Percentiles rank a stretch among this genome's conserved stretches.
Evolutionary conservation across 2,888 invertebrate genomes (phyloP).

Genomic region (Drosophila sordidula): DNA sequence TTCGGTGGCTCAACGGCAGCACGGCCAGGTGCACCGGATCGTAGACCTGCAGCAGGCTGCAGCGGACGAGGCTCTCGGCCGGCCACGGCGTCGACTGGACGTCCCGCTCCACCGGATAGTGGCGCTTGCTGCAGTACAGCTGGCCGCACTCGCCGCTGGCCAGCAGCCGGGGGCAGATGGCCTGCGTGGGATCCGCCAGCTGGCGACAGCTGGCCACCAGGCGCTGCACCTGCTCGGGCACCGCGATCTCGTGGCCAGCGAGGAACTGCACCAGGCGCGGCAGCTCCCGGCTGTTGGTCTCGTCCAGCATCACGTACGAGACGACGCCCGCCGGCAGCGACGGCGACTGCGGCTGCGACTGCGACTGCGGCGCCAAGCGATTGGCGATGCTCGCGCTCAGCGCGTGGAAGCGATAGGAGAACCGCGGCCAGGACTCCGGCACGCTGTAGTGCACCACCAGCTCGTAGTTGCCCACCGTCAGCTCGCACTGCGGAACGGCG

Average conservation of each 20-base stretch:
- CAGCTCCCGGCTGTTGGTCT: slow-evolving; percentile 29
- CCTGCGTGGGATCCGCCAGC: neutral
- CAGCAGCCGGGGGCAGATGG: slow-evolving; percentile 29
- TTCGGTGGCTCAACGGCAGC: slow-evolving; percentile 31
- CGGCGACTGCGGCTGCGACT: fast-evolving
- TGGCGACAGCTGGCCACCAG: slow-evolving; percentile 18
- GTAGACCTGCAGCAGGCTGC: slow-evolving; percentile 35
- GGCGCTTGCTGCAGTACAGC: slow-evolving; percentile 39
- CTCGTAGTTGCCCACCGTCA: slow-evolving; percentile 25
- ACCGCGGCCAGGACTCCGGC: slow-evolving; percentile 47
- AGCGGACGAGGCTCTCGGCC: slow-evolving; percentile 21
- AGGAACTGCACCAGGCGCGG: slow-evolving; percentile 42
- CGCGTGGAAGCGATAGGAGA: slow-evolving; percentile 42
- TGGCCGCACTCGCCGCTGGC: slow-evolving; percentile 36
- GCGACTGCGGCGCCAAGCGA: slow-evolving; percentile 9
- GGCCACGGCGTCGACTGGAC: slow-evolving; percentile 4
- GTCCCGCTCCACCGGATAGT: slow-evolving; percentile 26
- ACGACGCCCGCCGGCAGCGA: neutral
- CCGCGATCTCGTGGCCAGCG: slow-evolving; percentile 29
- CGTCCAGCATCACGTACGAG: slow-evolving; percentile 49
- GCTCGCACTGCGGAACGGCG: neutral
- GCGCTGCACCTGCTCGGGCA: slow-evolving; percentile 9
- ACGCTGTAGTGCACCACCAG: slow-evolving; percentile 52
- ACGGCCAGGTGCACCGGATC: slow-evolving; percentile 46
- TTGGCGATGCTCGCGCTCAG: slow-evolving; percentile 43